Base-by-base conservation (phyloP, 2,797 vertebrate species). In the Acanthurus lineatus region DNA sequence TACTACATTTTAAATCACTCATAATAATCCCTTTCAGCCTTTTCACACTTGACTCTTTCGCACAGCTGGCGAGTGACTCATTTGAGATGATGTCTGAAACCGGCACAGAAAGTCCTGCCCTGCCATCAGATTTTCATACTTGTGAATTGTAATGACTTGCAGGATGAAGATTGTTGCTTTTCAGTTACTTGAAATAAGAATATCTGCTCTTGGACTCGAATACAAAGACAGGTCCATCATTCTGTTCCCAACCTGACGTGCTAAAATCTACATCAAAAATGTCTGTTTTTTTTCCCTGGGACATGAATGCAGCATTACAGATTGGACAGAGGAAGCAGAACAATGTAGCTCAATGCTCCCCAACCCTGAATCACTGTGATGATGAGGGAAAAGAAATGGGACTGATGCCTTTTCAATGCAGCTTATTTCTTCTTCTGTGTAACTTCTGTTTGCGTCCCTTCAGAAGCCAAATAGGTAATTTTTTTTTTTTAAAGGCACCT, bases 321-420 rank as follows among this genome's bases (percentile, higher is more conserved):
- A 71, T 51, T n/a, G 62, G 68, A 87, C 35, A 19, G 60, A 74
- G 75, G 66, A 74, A 82, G 62, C 11, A 48, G 78, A 90, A 87
- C 77, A 45, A 84, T 89, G 89, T 91, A 91, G 92, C 91, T 88
- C 77, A 11, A n/a, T 35, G 68, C 58, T 79, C 86, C 73, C 35
- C 6, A 40, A 61, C 81, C 82, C 78, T 20, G 59, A 61, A 73
- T 87, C 82, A 83, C 86, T 89, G 84, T 91, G 88, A 85, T 69
- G 77, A 88, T 65, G 65, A 68, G 65, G 64, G 42, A 69, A 69
- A 8, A 32, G 40, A 79, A 86, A 64, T 14, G 58, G 72, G 84
- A 75, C 79, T 44, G 86, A 89, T 82, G 88, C 86, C 88, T 89
- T 91, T 87, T 87, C 53, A 77, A 58, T 82, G 86, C 88, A 83